Evolutionary conservation across 2,888 invertebrate genomes (phyloP).

Genomic region (Macrosiphum euphorbiae): DNA sequence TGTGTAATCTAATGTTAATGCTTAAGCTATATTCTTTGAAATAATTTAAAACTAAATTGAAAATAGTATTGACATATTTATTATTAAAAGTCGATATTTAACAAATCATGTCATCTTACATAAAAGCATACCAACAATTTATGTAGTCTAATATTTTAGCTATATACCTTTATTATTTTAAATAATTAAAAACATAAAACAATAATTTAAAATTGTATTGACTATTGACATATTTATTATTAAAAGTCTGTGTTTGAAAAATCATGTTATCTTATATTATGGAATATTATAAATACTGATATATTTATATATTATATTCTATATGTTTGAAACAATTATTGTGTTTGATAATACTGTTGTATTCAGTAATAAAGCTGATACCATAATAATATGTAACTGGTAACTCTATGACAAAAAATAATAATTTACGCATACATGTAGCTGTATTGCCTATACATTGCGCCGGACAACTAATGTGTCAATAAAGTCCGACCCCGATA

Average conservation of each 20-base stretch:
- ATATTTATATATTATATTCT: neutral
- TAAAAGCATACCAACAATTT: neutral
- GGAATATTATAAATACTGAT: neutral
- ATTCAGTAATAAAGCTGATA: neutral
- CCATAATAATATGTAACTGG: too few relatives aligned
- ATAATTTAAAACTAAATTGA: too few relatives aligned
- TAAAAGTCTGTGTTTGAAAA: neutral
- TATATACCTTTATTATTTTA: too few relatives aligned
- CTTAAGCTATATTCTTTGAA: too few relatives aligned
- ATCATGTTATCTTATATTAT: neutral
- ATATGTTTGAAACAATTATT: neutral
- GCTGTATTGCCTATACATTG: neutral
- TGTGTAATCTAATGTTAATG: neutral
- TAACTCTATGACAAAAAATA: neutral
- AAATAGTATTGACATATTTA: too few relatives aligned
- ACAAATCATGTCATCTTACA: neutral
- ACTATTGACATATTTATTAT: too few relatives aligned
- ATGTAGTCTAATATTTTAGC: too few relatives aligned
- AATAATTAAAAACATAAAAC: too few relatives aligned
- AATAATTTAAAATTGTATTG: too few relatives aligned
- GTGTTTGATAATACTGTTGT: too few relatives aligned
- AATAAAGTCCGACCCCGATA: neutral
- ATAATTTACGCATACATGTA: neutral
- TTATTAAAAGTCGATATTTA: neutral
- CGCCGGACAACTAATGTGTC: neutral